Percentiles rank a stretch among this genome's conserved stretches.
Conservation (phyloP, 2,113 vertebrate species). For the Gadus chalcogrammus region DNA sequence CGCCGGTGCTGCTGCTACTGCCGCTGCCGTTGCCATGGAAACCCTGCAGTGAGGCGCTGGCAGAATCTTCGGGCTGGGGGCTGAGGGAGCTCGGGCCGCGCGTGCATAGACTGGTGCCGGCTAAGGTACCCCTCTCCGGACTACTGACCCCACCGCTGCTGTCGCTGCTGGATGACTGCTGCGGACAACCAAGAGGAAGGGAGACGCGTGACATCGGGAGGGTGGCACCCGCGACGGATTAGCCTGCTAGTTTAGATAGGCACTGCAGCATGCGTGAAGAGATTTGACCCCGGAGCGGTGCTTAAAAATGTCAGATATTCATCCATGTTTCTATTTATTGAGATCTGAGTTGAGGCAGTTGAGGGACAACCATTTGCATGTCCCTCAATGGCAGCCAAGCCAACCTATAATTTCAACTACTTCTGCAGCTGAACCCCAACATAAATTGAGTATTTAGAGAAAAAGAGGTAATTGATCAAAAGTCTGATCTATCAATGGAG, state of each 20-base stretch:
- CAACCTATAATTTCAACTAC: too few relatives aligned
- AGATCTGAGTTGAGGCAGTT: too few relatives aligned
- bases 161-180: slow-evolving; percentile 76
- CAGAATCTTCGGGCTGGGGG: slow-evolving; percentile 56
- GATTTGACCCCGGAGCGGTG: too few relatives aligned
- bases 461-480: too few relatives aligned
- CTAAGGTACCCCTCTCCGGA: slow-evolving; percentile 60
- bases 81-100: slow-evolving; percentile 59
- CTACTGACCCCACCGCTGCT: slow-evolving; percentile 72
- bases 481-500: too few relatives aligned
- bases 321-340: too few relatives aligned
- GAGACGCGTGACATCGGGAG: background rate
- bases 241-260: background rate
- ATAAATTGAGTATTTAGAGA: too few relatives aligned
- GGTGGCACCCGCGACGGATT: too few relatives aligned
- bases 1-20: slow-evolving; percentile 15
- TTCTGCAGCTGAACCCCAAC: too few relatives aligned
- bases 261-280: background rate
- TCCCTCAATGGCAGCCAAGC: too few relatives aligned
- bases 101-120: slow-evolving; percentile 48
- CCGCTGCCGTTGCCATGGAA: slow-evolving; percentile 53
- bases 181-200: slow-evolving; percentile 1
- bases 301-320: too few relatives aligned
- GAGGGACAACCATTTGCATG: too few relatives aligned
- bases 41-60: slow-evolving; percentile 55